Evolutionary conservation across 2,888 invertebrate genomes (phyloP), one percentile per base, ranked within the genome.

Genomic region (Dryadula phaetusa): DNA sequence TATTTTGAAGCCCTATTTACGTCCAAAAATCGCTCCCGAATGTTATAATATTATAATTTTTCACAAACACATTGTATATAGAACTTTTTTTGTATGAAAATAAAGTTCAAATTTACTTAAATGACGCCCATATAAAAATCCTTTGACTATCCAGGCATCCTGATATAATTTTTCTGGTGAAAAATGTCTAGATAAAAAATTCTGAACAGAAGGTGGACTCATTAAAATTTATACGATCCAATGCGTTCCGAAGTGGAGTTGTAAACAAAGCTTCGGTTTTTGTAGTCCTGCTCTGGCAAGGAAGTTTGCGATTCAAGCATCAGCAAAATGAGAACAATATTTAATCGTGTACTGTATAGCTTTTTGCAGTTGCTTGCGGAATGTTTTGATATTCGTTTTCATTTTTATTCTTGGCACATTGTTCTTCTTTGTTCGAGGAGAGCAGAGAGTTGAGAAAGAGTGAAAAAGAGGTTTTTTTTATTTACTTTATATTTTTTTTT

Each of bases 191-290:
- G 63, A 74, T 74, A 72, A 76, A 76, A 77, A 76, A 72, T 70
- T 72, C 58, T 44, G 70, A 69, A 76, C 70, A 79, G 74, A 76
- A 76, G 77, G 79, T 72, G 76, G 78, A 81, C 85, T 90, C 90
- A 86, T 89, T 90, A 89, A 90, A 90, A 87, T 87, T 84, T 83
- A 79, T 79, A 81, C 82, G 80, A 82, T 67, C 80, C 83, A 77
- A 81, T 88, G 87, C 79, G 75, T 84, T 79, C 71, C 76, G 72
- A 73, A 88, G 86, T 75, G 76, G 74, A 72, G 76, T 77, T 78
- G 76, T 78, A 79, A 79, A 83, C 82, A 84, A 81, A 66, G 68
- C 52, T 64, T 44, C 52, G 44, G 47, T 62, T 62, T 67, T 68
- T 70, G 63, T 65, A 64, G 72, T 69, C 47, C 56, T 54, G 54